These are phyloP conservation scores for Cynopterus sphinx DNA, from an alignment of 2,797 vertebrate species.

Conservation along the genomic window DNA sequence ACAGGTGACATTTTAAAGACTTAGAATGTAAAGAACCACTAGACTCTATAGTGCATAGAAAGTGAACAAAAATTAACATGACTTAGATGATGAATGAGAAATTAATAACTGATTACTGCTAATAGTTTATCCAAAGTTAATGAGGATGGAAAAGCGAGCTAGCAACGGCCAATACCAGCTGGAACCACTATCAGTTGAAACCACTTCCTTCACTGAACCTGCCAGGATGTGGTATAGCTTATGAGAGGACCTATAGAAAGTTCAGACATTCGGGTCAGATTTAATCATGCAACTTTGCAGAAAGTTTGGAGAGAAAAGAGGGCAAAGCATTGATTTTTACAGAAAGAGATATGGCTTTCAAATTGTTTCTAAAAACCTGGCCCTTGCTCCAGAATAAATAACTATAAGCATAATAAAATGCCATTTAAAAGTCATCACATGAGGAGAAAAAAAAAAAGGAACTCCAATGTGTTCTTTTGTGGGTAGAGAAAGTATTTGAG, in stretches of 20 bases:
- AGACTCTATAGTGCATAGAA: neutral
- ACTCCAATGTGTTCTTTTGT: neutral
- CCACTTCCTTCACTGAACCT: neutral
- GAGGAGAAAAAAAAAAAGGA: neutral
- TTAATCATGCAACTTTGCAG: neutral
- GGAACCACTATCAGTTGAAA: neutral
- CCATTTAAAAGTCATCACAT: conserved; percentile 6
- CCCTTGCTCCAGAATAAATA: conserved; percentile 45
- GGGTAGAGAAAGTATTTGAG: neutral
- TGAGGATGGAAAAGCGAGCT: neutral
- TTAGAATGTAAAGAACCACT: neutral
- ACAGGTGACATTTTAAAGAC: neutral
- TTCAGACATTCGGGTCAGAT: neutral
- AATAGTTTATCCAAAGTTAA: neutral
- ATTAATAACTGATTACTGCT: neutral
- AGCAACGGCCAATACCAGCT: neutral
- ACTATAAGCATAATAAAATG: neutral
- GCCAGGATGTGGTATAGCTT: neutral
- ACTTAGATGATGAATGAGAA: neutral
- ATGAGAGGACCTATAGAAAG: neutral
- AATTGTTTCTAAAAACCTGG: conserved; percentile 26
- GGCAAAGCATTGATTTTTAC: conserved; percentile 22
- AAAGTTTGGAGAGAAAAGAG: neutral
- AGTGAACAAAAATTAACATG: neutral
- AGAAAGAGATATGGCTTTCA: conserved; percentile 17